phyloP scores from a whole-genome alignment of 2,797 vertebrate species.

The Gephyroberyx darwinii region DNA sequence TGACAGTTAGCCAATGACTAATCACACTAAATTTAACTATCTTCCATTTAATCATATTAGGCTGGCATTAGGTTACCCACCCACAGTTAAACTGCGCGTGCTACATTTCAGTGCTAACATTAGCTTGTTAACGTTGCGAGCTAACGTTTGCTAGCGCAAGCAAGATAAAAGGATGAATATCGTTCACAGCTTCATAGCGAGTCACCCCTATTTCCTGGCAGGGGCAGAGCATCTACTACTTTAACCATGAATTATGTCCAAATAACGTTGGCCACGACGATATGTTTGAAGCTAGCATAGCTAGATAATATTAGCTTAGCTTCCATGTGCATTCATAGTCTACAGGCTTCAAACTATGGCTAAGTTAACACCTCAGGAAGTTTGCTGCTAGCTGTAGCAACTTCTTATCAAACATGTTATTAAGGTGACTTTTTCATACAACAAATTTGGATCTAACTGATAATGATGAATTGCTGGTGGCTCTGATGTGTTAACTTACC shows the following conservation, averaged over 20 bases:
- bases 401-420: neutral
- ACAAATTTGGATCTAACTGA: neutral
- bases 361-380: neutral
- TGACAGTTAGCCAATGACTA: too few relatives aligned
- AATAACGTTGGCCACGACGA: accelerated
- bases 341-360: conserved; percentile 2
- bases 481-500: conserved; percentile 10
- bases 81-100: conserved; percentile 58
- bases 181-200: neutral
- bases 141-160: neutral
- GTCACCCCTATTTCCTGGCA: accelerated
- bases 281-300: neutral
- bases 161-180: neutral
- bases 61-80: too few relatives aligned
- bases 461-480: accelerated
- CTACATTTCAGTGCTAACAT: conserved; percentile 9
- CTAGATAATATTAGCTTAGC: neutral
- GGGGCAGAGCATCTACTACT: accelerated
- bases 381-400: neutral
- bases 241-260: accelerated
- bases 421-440: neutral
- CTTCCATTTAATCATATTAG: too few relatives aligned
- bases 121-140: conserved; percentile 28
- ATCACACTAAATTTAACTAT: too few relatives aligned
- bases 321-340: conserved; percentile 30